A percentile compares a stretch with the other conserved stretches of the same genome.
Evolutionary conservation across 2,888 invertebrate species (phyloP).

Genomic region (Trichogramma evanescens): DNA sequence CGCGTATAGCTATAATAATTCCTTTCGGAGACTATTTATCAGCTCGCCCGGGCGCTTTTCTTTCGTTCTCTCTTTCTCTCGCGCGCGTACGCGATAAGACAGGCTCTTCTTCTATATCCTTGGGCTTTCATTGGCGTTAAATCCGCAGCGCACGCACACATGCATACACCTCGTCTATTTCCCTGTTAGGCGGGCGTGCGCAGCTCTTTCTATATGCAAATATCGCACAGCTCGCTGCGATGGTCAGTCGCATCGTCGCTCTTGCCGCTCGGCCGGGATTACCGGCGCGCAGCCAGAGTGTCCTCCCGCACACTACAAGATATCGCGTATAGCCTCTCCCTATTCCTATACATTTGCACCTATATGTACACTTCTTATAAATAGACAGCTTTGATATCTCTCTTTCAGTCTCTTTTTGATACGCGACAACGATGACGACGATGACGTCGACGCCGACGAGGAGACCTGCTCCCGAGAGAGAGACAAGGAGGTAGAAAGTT

Average conservation of each 20-base stretch:
- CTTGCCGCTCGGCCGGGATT: constrained; percentile 23
- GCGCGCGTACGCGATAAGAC: neutral
- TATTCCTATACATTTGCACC: no score
- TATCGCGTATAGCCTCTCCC: constrained; percentile 13
- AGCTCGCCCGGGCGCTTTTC: constrained; percentile 3
- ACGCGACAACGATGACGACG: constrained; percentile 7
- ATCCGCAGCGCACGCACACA: neutral
- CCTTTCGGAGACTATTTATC: no score
- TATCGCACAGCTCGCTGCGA: constrained; percentile 30
- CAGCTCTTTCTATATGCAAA: constrained; percentile 48
- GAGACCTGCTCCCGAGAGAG: constrained; percentile 22
- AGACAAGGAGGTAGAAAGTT: constrained; percentile 1
- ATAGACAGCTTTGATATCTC: constrained; percentile 40
- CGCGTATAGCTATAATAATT: no score
- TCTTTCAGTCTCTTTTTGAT: constrained; percentile 37
- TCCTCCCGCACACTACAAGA: neutral
- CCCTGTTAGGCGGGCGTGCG: constrained; percentile 37
- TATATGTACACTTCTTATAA: constrained; percentile 33
- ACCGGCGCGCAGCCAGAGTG: constrained; percentile 12
- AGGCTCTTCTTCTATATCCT: no score
- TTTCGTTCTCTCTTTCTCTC: constrained; percentile 29
- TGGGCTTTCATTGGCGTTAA: no score
- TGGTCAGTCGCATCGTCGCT: constrained; percentile 23
- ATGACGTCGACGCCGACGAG: neutral
- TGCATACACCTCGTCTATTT: constrained; percentile 47